Base-by-base conservation (phyloP, 1,140 invertebrate genomes). In the Brachionus calyciflorus region DNA sequence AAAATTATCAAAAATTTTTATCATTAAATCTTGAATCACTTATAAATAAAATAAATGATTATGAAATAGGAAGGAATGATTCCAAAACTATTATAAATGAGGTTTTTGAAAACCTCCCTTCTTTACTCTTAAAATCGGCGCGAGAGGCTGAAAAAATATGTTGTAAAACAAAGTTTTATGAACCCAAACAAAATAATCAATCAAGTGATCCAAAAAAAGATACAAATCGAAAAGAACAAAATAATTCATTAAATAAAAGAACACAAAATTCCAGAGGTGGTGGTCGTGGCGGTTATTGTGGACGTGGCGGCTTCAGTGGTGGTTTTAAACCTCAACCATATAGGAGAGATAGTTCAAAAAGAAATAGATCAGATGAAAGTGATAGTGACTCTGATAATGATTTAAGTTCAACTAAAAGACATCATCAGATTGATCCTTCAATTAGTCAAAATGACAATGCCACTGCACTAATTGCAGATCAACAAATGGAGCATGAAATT, bases 401-500 rank as follows among this genome's bases (percentile, higher is more conserved):
- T 55, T 21, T 28, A 28, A 12, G n/a, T 55, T 55, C 28, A 28
- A 55, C 26, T 30, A 55, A 55, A 28, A 55, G 30, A 55, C 53
- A 55, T 30, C 53, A 55, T 14, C 53, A 55, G 26, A 55, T 26
- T 28, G n/a, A 55, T 28, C 21, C 26, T 12, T n/a, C 21, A 55
- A 30, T 28, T 28, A 26, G 53, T 55, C 53, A 28, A n/a, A 21
- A 26, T 28, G 53, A 21, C n/a, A 28, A n/a, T 28, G 30, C 26
- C n/a, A 28, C 53, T 55, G 53, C 24, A 21, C n/a, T 14, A 55
- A 28, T 24, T 1, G 53, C 28, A 28, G 53, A 55, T 28, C 26
- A 55, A n/a, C 30, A 21, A 12, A 55, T 55, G 53, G 53, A 55
- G 30, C 53, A 63, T 63, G 57, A 63, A 19, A 40, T 17, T 40